Evolutionary conservation across 2,888 invertebrate species (phyloP).

Genomic region (Oligia fasciuncula): DNA sequence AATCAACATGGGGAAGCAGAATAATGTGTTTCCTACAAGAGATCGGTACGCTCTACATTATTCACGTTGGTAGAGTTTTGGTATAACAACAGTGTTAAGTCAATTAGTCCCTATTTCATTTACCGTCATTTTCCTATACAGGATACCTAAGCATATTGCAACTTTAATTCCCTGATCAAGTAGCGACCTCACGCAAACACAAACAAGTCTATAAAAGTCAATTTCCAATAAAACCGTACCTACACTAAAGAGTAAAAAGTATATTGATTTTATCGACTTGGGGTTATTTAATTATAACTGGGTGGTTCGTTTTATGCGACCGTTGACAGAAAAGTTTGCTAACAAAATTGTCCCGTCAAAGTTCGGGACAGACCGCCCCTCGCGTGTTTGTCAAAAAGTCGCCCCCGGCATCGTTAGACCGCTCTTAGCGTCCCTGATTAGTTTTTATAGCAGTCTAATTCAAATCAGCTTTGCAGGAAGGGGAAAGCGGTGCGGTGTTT

Average conservation of each 20-base stretch:
- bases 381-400: constrained; percentile 82
- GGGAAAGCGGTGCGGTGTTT: constrained; percentile 67
- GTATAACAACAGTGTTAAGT: constrained; percentile 31
- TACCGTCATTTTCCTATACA: constrained; percentile 6
- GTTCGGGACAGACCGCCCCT: constrained; percentile 69
- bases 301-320: constrained; percentile 75
- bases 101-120: constrained; percentile 26
- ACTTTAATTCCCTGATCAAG: constrained; percentile 33
- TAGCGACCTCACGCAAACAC: constrained; percentile 31
- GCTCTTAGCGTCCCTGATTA: constrained; percentile 81
- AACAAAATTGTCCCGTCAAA: constrained; percentile 77
- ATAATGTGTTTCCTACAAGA: constrained; percentile 49
- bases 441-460: constrained; percentile 80
- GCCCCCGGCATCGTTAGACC: constrained; percentile 76
- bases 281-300: constrained; percentile 74
- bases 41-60: constrained; percentile 25
- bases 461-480: constrained; percentile 69
- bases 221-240: constrained; percentile 52
- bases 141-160: constrained; percentile 10
- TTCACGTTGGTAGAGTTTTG: constrained; percentile 20
- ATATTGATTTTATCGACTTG: constrained; percentile 64
- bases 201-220: constrained; percentile 53
- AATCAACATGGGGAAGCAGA: constrained; percentile 43
- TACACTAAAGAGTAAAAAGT: constrained; percentile 52
- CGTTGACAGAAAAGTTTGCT: constrained; percentile 76